Conservation (phyloP, 2,797 vertebrate species). For the Enteromius afrohamiltoni region DNA sequence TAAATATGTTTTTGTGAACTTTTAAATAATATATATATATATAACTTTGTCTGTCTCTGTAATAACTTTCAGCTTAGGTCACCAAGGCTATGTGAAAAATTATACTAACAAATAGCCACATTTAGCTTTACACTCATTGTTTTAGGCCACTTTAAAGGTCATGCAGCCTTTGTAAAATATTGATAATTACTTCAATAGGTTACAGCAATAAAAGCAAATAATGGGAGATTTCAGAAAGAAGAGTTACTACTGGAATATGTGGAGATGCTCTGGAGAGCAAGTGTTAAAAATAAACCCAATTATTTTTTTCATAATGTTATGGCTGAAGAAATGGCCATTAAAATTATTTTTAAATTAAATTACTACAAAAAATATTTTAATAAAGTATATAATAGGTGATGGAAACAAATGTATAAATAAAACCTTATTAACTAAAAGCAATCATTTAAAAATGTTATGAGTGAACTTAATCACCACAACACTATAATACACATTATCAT, state of each 20-base stretch:
- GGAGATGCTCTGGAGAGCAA: background rate
- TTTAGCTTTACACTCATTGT: background rate
- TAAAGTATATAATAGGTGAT: no score
- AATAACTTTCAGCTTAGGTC: background rate
- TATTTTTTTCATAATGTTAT: no score
- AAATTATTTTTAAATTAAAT: no score
- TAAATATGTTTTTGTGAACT: background rate
- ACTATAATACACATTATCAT: background rate
- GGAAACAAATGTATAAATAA: background rate
- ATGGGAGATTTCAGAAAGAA: background rate
- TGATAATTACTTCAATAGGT: background rate
- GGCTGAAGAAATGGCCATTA: no score
- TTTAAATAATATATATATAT: background rate
- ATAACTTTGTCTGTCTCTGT: background rate
- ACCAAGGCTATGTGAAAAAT: background rate
- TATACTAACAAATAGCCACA: background rate
- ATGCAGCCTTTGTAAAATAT: background rate
- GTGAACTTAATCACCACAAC: background rate
- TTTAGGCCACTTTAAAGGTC: conserved; percentile 2
- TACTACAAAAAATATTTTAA: no score
- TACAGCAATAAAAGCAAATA: conserved; percentile 6
- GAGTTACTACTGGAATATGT: background rate
- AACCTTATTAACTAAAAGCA: background rate
- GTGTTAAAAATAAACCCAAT: no score
- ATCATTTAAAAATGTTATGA: no score